These are phyloP conservation scores for Zaprionus obscuricornis DNA, from an alignment of 2,888 invertebrate species.

Conservation along the genomic window DNA sequence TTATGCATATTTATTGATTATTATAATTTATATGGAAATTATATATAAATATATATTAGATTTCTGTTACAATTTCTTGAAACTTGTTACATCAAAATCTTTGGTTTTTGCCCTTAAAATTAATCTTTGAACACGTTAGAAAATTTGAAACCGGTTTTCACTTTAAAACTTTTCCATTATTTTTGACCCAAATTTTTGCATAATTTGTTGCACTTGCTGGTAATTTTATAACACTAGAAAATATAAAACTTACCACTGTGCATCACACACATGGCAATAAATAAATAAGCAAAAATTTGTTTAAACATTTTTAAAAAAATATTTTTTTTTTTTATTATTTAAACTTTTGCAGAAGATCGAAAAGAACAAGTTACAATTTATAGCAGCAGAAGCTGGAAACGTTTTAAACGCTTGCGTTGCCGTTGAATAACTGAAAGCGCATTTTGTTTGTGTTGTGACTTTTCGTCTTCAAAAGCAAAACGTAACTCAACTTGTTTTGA, in stretches of 20 bases:
- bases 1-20: too few relatives aligned
- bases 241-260: conserved; percentile 79
- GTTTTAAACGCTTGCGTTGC: conserved; percentile 44
- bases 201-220: conserved; percentile 6
- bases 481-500: conserved; percentile 35
- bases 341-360: neutral
- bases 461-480: conserved; percentile 11
- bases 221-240: neutral
- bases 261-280: conserved; percentile 75
- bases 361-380: conserved; percentile 2
- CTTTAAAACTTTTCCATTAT: conserved; percentile 9
- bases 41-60: neutral
- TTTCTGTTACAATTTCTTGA: neutral
- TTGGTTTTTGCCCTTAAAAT: neutral
- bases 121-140: neutral
- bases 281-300: conserved; percentile 67
- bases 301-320: conserved; percentile 68
- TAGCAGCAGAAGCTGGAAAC: too few relatives aligned
- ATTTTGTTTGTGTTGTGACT: conserved; percentile 33
- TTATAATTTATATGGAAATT: too few relatives aligned
- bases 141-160: conserved; percentile 20
- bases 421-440: conserved; percentile 60
- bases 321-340: neutral
- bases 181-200: conserved; percentile 15
- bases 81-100: neutral